Base-by-base conservation (phyloP, 30 jellyfish, hydroid and myxozoan species). In the Hydra vulgaris region DNA sequence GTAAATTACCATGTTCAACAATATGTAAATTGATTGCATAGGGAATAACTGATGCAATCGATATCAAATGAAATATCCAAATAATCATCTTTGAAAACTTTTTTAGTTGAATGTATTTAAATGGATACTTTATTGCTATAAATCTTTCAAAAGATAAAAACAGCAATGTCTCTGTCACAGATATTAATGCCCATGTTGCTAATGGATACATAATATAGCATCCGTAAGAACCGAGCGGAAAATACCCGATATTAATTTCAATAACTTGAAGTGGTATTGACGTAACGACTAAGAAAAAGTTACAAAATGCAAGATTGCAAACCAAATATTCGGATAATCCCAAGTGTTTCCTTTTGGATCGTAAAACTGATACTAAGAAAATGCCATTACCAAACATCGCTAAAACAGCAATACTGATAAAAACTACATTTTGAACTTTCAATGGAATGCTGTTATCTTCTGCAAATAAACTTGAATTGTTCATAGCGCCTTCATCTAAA, bases 71-170 rank as follows among this genome's bases (percentile, higher is more conserved):
- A 17, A 80, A 15, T 8, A 53, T 7, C 19, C 61, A 68, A 18
- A 85, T 23, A 19, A 53, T 79, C 17, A 67, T 61, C 12, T 23
- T 52, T 18, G 55, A 23, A 21, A 66, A 18, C 71, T 25, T 15
- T 80, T 80, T 71, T 18, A 72, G 40, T 22, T 26, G 23, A 0
- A 19, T 27, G 54, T 74, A 80, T 12, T 52, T 19, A 67, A 85
- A 80, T 56, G 95, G 89, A 71, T 85, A 73, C 17, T 66, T 82
- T 18, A 80, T 67, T 0, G 92, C 95, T 17, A 85, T 20, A 87
- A 18, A 85, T 56, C 95, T 69, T 23, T 85, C 95, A 21, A 70
- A 16, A 1, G 92, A 82, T 18, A 85, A 19, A 52, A 55, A 16
- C 18, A 85, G 79, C 23, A 85, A 66, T 1, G 95, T 85, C 20